These are phyloP conservation scores for Ectemnius cavifrons DNA, from an alignment of 2,888 invertebrate genomes.

Conservation along the genomic window DNA sequence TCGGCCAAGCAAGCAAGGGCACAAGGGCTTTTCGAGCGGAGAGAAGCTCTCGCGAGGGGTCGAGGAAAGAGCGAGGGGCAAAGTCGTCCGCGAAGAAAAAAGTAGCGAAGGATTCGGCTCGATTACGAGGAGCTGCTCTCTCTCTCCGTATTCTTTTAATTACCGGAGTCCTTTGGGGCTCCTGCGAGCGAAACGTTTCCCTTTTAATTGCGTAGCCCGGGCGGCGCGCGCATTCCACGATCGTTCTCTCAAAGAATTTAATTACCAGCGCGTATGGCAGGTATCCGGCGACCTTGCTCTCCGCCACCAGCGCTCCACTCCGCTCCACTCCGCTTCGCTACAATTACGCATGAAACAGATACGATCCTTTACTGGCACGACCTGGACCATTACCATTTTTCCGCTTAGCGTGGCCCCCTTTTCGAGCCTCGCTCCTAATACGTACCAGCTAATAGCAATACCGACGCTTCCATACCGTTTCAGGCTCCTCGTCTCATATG, in stretches of 20 bases:
- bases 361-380: slow-evolving; percentile 61
- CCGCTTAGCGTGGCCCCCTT: slow-evolving; percentile 1
- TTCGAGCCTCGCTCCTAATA: not conserved
- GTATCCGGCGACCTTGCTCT: slow-evolving; percentile 42
- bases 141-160: slow-evolving; percentile 75
- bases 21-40: not conserved
- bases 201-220: slow-evolving; percentile 75
- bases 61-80: slow-evolving; percentile 25
- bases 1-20: not conserved
- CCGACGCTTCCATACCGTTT: too few species aligned
- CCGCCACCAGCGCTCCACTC: slow-evolving; percentile 43
- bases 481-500: too few species aligned
- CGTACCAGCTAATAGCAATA: too few species aligned
- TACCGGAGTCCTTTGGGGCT: slow-evolving; percentile 69
- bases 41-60: slow-evolving; percentile 15
- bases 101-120: slow-evolving; percentile 59
- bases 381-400: slow-evolving; percentile 43
- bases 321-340: slow-evolving; percentile 36
- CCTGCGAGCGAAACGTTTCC: slow-evolving; percentile 74
- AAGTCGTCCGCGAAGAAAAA: slow-evolving; percentile 30
- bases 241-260: slow-evolving; percentile 77
- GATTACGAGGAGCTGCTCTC: slow-evolving; percentile 60
- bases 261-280: slow-evolving; percentile 70
- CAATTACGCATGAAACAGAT: slow-evolving; percentile 62
- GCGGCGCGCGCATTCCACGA: slow-evolving; percentile 74